phyloP scores from a whole-genome alignment of 2,797 vertebrate genomes.

The Syngnathus rostellatus region DNA sequence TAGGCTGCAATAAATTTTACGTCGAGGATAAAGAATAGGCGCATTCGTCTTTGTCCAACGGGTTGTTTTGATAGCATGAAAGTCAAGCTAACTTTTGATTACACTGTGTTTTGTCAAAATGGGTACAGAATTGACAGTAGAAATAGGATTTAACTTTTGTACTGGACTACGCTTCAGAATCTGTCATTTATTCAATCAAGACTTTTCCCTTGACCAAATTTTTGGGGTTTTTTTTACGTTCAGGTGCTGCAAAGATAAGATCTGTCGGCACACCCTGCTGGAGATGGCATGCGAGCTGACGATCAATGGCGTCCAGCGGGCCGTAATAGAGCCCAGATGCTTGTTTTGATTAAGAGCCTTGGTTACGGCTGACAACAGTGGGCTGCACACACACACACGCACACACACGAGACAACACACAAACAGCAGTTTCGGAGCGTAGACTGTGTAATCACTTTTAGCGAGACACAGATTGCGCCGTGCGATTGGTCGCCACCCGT shows the following conservation, averaged over 20 bases:
- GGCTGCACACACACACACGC: conserved; percentile 14
- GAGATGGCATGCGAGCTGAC: conserved; percentile 22
- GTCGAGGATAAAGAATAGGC: too few relatives aligned
- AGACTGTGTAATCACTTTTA: conserved; percentile 50
- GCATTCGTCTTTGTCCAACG: too few relatives aligned
- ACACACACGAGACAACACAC: conserved; percentile 22
- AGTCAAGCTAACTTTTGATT: too few relatives aligned
- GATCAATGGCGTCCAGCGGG: conserved; percentile 57
- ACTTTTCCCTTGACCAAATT: background rate
- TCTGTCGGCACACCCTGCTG: background rate
- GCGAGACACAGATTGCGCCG: conserved; percentile 35
- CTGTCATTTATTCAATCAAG: too few relatives aligned
- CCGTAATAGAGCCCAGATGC: conserved; percentile 59
- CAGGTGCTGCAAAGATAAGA: background rate
- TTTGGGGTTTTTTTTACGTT: background rate
- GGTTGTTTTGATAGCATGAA: too few relatives aligned
- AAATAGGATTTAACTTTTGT: background rate
- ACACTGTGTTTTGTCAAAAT: background rate
- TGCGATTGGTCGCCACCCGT: conserved; percentile 55
- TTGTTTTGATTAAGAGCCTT: conserved; percentile 64
- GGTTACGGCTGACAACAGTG: conserved; percentile 37
- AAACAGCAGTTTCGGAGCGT: conserved; percentile 29
- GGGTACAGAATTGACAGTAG: background rate
- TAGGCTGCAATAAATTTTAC: too few relatives aligned
- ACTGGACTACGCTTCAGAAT: background rate